Base-by-base conservation (phyloP, 2,113 vertebrate species). In the Oncorhynchus tshawytscha region DNA sequence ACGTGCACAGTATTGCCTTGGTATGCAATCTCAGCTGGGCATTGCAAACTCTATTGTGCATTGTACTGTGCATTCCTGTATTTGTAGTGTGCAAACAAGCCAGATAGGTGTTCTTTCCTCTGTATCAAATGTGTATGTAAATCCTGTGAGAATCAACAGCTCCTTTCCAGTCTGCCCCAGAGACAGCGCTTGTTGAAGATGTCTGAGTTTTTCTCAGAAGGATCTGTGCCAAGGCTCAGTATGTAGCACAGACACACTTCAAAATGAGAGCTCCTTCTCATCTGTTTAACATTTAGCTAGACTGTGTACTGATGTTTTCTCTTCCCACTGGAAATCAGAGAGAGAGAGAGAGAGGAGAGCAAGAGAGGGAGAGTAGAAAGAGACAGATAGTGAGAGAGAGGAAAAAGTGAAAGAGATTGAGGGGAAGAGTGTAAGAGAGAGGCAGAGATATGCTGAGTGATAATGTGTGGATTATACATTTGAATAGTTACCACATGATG, bases 191-290 rank as follows among this genome's bases (percentile, higher is more conserved):
- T 54, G 12, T 15, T 16, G 39, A 45, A 12, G 39, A 45, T 11
- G 39, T 45, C 39, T 25, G 60, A 24, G 60, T 8, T 13, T 64
- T 64, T 64, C 5, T 64, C 24, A 2, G 24, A 25, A 13, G 5
- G 51, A 59, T 18, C 54, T 31, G 18, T 27, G 13, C n/a, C 11
- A 11, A 72, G 29, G 2, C 57, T n/a, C 54, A 60, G 25, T 60
- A 25, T 71, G 25, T 9, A 60, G 2, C 71, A 48, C 31, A 24
- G 39, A 45, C 11, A 22, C 12, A 67, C 64, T 51, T 72, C 51
- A 82, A 68, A 73, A 67, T 48, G 51, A 49, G 49, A 27, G 7
- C 49, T 22, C 60, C 22, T 49, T n/a, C 59, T 45, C 39, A 45
- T 45, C 39, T 45, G 39, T 2, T 77, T 66, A 77, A 65, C 49